phyloP scores from a whole-genome alignment of 2,113 vertebrate genomes.

The Grantiella picta region DNA sequence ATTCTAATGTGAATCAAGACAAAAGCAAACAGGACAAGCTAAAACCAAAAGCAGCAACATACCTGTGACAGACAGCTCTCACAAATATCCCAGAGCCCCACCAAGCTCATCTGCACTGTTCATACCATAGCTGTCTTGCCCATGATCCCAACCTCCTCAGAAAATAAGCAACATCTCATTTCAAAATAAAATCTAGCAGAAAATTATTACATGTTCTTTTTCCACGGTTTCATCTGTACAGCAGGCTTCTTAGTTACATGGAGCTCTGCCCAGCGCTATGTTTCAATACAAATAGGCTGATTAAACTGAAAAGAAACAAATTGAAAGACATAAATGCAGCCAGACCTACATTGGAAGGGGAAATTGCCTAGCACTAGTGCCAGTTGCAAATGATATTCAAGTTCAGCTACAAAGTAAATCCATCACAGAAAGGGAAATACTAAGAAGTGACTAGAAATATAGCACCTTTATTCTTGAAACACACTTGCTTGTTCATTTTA shows the following conservation, averaged over 20 bases:
- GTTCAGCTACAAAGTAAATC: background rate
- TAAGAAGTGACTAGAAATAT: background rate
- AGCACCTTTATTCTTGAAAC: background rate
- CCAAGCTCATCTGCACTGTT: rapidly evolving
- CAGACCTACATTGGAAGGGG: background rate
- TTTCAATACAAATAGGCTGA: background rate
- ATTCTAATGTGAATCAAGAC: background rate
- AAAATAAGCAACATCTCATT: background rate
- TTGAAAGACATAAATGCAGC: background rate
- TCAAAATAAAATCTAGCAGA: background rate
- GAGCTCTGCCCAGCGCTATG: background rate
- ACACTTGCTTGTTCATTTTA: background rate
- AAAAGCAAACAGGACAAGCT: background rate
- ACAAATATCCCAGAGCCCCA: background rate
- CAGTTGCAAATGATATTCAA: background rate
- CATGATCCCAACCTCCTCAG: background rate
- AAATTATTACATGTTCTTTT: background rate
- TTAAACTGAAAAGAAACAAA: background rate
- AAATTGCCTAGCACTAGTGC: background rate
- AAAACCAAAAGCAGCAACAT: background rate
- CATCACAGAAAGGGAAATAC: background rate
- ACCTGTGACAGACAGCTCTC: background rate
- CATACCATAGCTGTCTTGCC: background rate
- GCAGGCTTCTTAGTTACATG: background rate
- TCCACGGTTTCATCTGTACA: background rate